phyloP scores from a whole-genome alignment of 2,888 invertebrate genomes.

The Polydesmus complanatus region DNA sequence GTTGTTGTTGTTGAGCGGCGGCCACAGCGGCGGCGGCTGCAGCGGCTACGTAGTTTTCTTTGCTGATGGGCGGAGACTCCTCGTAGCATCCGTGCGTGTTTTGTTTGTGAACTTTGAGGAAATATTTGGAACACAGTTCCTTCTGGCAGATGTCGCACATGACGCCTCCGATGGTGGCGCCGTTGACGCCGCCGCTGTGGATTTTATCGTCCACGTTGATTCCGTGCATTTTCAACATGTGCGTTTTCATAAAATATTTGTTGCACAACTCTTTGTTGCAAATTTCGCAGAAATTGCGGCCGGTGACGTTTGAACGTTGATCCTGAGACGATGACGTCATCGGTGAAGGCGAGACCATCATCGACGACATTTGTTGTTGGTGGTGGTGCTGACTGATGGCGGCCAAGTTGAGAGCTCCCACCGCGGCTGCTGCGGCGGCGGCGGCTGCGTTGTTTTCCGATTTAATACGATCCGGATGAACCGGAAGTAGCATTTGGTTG shows the following conservation, averaged over 20 bases:
- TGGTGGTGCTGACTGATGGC: neutral
- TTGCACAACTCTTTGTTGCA: constrained; percentile 98
- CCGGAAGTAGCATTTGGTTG: neutral
- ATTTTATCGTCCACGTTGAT: constrained; percentile 68
- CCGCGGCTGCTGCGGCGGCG: neutral
- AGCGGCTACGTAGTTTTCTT: constrained; percentile 30
- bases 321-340: constrained; percentile 8
- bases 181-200: constrained; percentile 18
- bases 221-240: constrained; percentile 97
- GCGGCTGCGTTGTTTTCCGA: neutral
- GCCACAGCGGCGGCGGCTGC: constrained; percentile 31
- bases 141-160: constrained; percentile 97
- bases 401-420: too few relatives aligned
- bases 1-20: constrained; percentile 24
- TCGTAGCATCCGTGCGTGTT: constrained; percentile 94
- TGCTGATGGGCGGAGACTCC: constrained; percentile 35
- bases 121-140: constrained; percentile 95
- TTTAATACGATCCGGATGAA: neutral
- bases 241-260: constrained; percentile 99
- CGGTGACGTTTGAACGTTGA: constrained; percentile 19
- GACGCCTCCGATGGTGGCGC: constrained; percentile 77
- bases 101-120: constrained; percentile 90
- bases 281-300: constrained; percentile 77
- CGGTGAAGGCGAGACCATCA: neutral
- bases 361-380: neutral